phyloP scores from a whole-genome alignment of 1,140 invertebrate species.

The Pissodes strobi region DNA sequence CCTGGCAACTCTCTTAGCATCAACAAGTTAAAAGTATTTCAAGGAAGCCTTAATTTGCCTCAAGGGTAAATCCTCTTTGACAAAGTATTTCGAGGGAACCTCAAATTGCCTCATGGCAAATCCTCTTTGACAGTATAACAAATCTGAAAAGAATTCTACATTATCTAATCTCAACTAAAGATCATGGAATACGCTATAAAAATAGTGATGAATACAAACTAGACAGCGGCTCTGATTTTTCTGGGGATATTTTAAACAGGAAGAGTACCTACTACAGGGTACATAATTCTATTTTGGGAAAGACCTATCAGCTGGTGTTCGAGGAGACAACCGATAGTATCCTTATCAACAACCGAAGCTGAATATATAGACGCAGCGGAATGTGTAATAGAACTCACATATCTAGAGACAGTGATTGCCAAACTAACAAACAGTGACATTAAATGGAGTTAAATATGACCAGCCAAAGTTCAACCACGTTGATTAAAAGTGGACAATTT shows the following conservation, averaged over 20 bases:
- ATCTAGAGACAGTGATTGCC: conserved; percentile 16
- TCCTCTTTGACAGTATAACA: too few species aligned
- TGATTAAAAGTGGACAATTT: conserved; percentile 37
- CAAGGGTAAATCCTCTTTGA: too few species aligned
- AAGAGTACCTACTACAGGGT: conserved; percentile 55
- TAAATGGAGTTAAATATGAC: conserved; percentile 29
- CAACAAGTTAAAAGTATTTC: too few species aligned
- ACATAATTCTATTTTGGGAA: conserved; percentile 16
- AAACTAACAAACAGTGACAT: conserved; percentile 7
- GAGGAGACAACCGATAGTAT: conserved; percentile 35
- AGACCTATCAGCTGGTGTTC: conserved; percentile 38
- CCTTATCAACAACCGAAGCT: too few species aligned
- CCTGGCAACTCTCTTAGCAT: too few species aligned
- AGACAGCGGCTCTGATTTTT: conserved; percentile 23
- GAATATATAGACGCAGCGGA: conserved; percentile 42
- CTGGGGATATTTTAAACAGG: conserved; percentile 5
- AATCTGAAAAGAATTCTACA: too few species aligned
- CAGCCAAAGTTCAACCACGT: conserved; percentile 42
- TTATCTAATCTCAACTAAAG: too few species aligned
- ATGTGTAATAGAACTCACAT: conserved; percentile 40
- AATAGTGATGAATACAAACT: too few species aligned
- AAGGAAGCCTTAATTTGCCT: too few species aligned
- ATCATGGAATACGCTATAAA: too few species aligned
- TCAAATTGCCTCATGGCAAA: too few species aligned
- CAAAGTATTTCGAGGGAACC: too few species aligned